These are phyloP conservation scores for Lamellibrachia luymesi DNA, from an alignment of 1,140 invertebrate species.

Conservation along the genomic window DNA sequence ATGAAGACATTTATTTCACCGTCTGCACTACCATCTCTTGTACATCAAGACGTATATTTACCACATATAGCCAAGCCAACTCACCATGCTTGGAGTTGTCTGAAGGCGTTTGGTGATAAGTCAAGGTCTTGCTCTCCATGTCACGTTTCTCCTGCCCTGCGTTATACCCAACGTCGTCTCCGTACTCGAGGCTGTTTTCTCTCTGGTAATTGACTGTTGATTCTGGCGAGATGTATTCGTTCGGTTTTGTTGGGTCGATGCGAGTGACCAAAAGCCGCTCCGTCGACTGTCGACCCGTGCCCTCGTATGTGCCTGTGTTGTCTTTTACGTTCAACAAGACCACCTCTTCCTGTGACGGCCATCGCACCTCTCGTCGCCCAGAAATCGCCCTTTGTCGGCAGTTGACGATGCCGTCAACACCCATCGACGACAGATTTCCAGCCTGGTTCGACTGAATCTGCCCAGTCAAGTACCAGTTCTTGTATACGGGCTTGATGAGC, in stretches of 20 bases:
- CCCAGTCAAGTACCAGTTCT: constrained; percentile 44
- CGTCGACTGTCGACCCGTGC: constrained; percentile 33
- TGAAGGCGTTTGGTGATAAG: background rate
- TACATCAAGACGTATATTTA: too few species aligned
- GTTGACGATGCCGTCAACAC: constrained; percentile 42
- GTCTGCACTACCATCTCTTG: too few species aligned
- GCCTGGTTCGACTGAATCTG: constrained; percentile 41
- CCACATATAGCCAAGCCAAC: background rate
- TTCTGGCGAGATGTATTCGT: constrained; percentile 35
- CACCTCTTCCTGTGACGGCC: constrained; percentile 36
- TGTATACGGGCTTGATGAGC: constrained; percentile 42
- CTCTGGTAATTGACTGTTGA: constrained; percentile 43
- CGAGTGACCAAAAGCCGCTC: constrained; percentile 33
- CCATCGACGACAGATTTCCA: constrained; percentile 31
- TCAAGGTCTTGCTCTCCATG: background rate
- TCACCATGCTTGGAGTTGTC: background rate
- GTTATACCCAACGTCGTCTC: constrained; percentile 49
- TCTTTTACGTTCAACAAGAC: constrained; percentile 43
- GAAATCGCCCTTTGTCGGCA: constrained; percentile 27
- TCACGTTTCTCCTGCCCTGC: constrained; percentile 9
- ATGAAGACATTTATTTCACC: too few species aligned
- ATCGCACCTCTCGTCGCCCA: background rate
- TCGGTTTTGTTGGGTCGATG: constrained; percentile 35
- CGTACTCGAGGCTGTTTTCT: constrained; percentile 44
- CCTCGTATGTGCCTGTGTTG: constrained; percentile 37